Percentiles rank a stretch among this genome's conserved stretches.
Evolutionary conservation across 2,797 vertebrate genomes (phyloP).

Genomic region (Morus bassanus): DNA sequence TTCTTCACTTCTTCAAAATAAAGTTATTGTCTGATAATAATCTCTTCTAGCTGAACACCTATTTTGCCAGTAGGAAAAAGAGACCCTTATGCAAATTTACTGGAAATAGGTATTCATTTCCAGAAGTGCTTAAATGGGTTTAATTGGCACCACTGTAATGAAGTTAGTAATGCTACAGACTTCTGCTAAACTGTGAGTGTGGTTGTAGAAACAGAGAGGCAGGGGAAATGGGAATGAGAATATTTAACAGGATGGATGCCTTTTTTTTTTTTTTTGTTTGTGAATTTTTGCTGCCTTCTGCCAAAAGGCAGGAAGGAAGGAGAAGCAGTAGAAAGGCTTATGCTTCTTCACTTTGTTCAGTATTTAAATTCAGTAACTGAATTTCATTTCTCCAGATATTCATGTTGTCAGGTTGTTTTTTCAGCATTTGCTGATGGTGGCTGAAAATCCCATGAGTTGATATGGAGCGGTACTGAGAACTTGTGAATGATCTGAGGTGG

Average conservation of each 20-base stretch:
- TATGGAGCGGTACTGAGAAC: not conserved
- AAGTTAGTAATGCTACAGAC: not conserved
- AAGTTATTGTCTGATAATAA: not conserved
- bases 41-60: not conserved
- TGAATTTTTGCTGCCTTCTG: not conserved
- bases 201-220: not conserved
- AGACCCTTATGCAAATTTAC: not conserved
- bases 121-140: not conserved
- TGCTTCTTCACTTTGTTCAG: not conserved
- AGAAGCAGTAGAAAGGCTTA: not conserved
- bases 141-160: not conserved
- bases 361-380: not conserved
- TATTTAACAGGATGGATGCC: not conserved
- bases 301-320: not conserved
- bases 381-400: not conserved
- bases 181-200: not conserved
- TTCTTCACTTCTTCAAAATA: not conserved
- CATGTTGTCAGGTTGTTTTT: not conserved
- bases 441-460: not conserved
- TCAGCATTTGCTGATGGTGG: not conserved
- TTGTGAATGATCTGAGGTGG: not conserved
- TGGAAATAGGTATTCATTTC: not conserved
- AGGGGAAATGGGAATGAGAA: not conserved
- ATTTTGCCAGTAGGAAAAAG: not conserved
- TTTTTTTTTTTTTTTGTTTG: too few species aligned